Evolutionary conservation across 2,113 vertebrate species (phyloP), one percentile per base, ranked within the genome.

Genomic region (Takifugu flavidus): DNA sequence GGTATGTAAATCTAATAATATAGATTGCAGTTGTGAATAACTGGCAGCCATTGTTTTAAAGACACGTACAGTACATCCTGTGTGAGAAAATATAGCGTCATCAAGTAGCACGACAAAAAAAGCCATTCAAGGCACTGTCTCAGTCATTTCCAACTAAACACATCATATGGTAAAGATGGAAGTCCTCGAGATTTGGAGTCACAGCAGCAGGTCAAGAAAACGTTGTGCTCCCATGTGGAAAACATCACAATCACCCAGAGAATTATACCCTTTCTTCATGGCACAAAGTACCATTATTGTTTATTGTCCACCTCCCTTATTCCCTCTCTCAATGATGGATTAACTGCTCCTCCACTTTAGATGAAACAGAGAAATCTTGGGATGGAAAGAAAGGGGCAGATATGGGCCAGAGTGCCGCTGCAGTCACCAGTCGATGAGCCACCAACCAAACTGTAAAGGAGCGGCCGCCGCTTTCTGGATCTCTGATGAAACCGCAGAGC

Each of bases 1-100:
- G 80, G 73, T 73, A 84, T 87, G 67, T 74, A 75, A 82, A 85
- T 82, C 75, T 82, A 85, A 85, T 85, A 84, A 80, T 39, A 44
- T 65, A 56, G 65, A 56, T 70, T 66, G 49, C 68, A 68, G 79
- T 72, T 67, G 60, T 54, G 62, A 39, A 71, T 54, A 75, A 74
- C 80, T 67, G 74, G 59, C 61, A 62, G 63, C 29, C 58, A 77
- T 82, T 84, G 83, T 82, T 65, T 74, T 14, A 39, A 25, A 67
- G 53, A 25, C 55, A 53, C 57, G 56, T 79, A 85, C 70, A 80
- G 71, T 77, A 76, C 29, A 70, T 44, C n/a, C 53, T n/a, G 27
- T 47, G 42, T 7, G 28, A 65, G 12, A 70, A 44, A 76, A 31
- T 27, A 45, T 75, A 28, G 44, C 47, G 34, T 62, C 46, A 63